Evolutionary conservation across 2,888 invertebrate species (phyloP).

Genomic region (Latrodectus hesperus): DNA sequence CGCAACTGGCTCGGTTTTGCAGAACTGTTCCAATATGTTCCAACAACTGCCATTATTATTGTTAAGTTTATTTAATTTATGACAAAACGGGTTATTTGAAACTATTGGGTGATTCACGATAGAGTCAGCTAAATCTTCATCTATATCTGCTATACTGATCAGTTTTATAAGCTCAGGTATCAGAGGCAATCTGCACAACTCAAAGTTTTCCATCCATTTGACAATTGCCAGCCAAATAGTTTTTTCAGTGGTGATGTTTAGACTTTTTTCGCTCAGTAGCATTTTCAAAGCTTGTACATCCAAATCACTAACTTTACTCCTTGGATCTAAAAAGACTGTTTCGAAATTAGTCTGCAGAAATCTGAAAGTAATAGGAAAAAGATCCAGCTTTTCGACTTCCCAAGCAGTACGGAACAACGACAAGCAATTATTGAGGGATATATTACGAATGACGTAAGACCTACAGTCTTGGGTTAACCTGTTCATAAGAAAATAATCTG

Average conservation of each 20-base stretch:
- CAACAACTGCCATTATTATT: neutral
- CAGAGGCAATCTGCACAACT: neutral
- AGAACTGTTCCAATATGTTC: neutral
- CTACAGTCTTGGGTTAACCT: neutral
- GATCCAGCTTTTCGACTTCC: neutral
- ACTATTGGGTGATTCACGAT: constrained; percentile 6
- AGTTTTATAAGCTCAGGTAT: constrained; percentile 17
- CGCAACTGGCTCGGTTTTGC: neutral
- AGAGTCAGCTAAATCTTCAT: neutral
- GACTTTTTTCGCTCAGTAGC: constrained; percentile 16
- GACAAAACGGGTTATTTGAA: neutral
- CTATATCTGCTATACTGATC: constrained; percentile 1
- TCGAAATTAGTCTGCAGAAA: constrained; percentile 25
- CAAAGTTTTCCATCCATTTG: neutral
- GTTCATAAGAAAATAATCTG: constrained; percentile 31
- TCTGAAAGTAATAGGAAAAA: constrained; percentile 1
- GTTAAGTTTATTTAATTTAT: too few relatives aligned
- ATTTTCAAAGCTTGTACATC: constrained; percentile 9
- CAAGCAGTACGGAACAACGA: neutral
- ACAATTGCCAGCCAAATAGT: constrained; percentile 12
- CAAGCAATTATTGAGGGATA: constrained; percentile 10
- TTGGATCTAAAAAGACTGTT: neutral
- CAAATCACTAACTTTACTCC: neutral
- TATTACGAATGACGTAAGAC: neutral
- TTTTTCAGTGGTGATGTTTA: constrained; percentile 12